Conservation (phyloP, 2,113 vertebrate genomes). For the Apeltes quadracus region DNA sequence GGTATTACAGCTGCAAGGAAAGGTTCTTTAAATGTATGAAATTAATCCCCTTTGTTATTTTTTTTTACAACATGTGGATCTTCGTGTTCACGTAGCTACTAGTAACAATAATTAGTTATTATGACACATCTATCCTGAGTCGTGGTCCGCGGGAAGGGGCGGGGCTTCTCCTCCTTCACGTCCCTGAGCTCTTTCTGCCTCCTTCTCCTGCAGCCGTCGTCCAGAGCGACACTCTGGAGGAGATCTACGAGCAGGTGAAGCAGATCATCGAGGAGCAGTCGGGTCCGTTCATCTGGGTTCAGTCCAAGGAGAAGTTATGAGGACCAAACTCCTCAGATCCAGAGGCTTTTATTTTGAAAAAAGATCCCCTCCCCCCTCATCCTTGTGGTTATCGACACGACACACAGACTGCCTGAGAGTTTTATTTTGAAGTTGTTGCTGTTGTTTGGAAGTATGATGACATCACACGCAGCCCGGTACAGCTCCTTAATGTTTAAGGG, state of each 20-base stretch:
- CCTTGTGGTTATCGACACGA: not conserved
- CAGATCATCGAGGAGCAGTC: conserved; percentile 98
- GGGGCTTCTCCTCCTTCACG: not conserved
- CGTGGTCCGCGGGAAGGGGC: not conserved
- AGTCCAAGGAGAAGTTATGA: conserved; percentile 98
- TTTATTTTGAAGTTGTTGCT: not conserved
- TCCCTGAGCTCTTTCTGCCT: not conserved
- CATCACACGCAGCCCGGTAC: conserved; percentile 84
- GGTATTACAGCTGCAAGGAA: no score
- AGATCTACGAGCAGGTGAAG: conserved; percentile 98
- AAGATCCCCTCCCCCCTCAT: conserved; percentile 27
- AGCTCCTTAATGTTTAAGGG: conserved; percentile 75
- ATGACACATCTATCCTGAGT: no score
- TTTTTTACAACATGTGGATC: no score
- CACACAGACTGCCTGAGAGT: not conserved
- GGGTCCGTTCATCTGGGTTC: conserved; percentile 94
- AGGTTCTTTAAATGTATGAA: no score
- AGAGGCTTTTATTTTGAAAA: conserved; percentile 27
- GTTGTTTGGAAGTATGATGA: conserved; percentile 45
- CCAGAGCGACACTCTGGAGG: conserved; percentile 96
- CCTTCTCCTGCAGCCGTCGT: conserved; percentile 84
- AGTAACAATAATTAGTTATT: no score
- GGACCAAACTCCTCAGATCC: conserved; percentile 44
- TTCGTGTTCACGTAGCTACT: no score
- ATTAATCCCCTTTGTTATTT: no score